Percentiles rank a stretch among this genome's conserved stretches.
phyloP scores from a whole-genome alignment of 2,113 vertebrate genomes.

The Pygathrix nemaeus region DNA sequence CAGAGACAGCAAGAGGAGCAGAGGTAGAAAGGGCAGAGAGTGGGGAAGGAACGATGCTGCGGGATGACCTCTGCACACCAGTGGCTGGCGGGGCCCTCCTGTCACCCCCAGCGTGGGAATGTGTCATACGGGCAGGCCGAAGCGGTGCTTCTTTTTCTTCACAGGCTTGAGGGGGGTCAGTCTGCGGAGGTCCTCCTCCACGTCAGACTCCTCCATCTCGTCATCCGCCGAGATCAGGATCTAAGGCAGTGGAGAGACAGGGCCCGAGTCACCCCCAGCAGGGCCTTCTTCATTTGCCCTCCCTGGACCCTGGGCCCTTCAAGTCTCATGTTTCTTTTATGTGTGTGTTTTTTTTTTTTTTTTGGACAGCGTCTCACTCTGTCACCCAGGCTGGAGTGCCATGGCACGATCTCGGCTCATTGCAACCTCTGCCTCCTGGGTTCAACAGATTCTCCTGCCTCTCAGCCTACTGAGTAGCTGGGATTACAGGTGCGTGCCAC shows the following conservation, averaged over 20 bases:
- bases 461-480: too few species aligned
- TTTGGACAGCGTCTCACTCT: too few species aligned
- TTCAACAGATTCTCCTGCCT: too few species aligned
- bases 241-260: slow-evolving; percentile 78
- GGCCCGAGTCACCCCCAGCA: background rate
- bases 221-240: slow-evolving; percentile 98
- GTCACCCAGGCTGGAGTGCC: too few species aligned
- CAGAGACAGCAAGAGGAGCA: slow-evolving; percentile 41
- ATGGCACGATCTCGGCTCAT: too few species aligned
- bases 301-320: background rate
- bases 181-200: slow-evolving; percentile 92
- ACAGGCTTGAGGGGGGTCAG: slow-evolving; percentile 91
- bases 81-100: slow-evolving; percentile 59
- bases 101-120: slow-evolving; percentile 63
- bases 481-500: too few species aligned
- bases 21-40: slow-evolving; percentile 72
- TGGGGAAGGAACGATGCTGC: slow-evolving; percentile 58
- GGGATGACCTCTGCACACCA: slow-evolving; percentile 66
- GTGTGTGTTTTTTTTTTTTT: too few species aligned
- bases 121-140: slow-evolving; percentile 95
- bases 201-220: slow-evolving; percentile 96
- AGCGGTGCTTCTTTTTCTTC: slow-evolving; percentile 96
- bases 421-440: too few species aligned
- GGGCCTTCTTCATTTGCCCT: background rate
- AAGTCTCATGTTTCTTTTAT: background rate